Conservation (phyloP, 1,140 invertebrate species). For the Drosophila nasuta region DNA sequence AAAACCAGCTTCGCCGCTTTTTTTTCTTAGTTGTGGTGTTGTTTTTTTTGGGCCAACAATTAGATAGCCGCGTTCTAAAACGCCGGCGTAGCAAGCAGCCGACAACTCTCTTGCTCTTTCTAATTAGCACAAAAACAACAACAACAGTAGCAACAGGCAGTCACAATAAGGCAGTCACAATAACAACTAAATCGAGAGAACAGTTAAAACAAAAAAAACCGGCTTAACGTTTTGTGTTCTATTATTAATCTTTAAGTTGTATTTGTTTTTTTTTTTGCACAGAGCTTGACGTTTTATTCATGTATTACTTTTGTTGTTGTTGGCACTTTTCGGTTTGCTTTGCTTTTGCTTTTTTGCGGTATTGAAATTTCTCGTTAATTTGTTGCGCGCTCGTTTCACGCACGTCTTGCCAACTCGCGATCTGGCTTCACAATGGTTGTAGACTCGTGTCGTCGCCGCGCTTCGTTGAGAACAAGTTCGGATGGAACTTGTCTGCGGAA, state of each 20-base stretch:
- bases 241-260: slow-evolving; percentile 22
- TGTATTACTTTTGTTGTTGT: slow-evolving; percentile 37
- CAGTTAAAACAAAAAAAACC: slow-evolving; percentile 32
- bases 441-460: slow-evolving; percentile 1
- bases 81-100: slow-evolving; percentile 60
- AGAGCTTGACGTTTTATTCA: slow-evolving; percentile 19
- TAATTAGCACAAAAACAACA: slow-evolving; percentile 54
- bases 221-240: slow-evolving; percentile 5
- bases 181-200: slow-evolving; percentile 11
- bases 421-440: slow-evolving; percentile 45
- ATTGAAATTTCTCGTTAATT: slow-evolving; percentile 33
- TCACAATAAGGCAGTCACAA: not conserved
- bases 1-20: slow-evolving; percentile 49
- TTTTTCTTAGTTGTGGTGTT: not conserved
- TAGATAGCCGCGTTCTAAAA: slow-evolving; percentile 65
- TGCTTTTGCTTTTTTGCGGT: slow-evolving; percentile 42
- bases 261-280: slow-evolving; percentile 5
- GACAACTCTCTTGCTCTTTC: slow-evolving; percentile 30
- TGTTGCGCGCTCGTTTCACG: slow-evolving; percentile 55
- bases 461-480: slow-evolving; percentile 13
- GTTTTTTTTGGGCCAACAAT: slow-evolving; percentile 68
- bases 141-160: slow-evolving; percentile 17
- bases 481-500: not conserved
- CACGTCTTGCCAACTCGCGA: slow-evolving; percentile 54
- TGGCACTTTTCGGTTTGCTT: slow-evolving; percentile 43